Percentiles rank a stretch among this genome's conserved stretches.
These are phyloP conservation scores for Synergus itoensis DNA, from an alignment of 2,888 invertebrate species.

Conservation along the genomic window DNA sequence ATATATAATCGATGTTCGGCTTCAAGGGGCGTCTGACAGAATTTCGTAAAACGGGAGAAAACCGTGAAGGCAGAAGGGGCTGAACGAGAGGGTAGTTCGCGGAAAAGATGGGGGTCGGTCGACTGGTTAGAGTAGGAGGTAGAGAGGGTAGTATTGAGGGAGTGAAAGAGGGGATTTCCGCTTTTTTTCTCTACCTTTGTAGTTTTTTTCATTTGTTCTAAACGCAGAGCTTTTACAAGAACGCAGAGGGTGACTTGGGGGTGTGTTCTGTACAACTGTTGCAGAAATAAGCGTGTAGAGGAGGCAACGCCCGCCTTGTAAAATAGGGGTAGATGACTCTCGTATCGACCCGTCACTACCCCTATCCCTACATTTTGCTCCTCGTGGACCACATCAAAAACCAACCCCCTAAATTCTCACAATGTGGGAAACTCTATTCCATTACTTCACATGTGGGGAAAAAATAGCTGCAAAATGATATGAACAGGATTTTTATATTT, in stretches of 20 bases:
- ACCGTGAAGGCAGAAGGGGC: not conserved
- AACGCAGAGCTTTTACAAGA: constrained; percentile 22
- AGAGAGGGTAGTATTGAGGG: not conserved
- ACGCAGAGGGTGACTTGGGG: constrained; percentile 25
- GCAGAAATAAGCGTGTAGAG: constrained; percentile 25
- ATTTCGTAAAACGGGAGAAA: constrained; percentile 20
- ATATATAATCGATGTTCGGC: not conserved
- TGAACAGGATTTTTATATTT: no score
- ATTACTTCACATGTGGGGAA: no score
- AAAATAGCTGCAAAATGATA: no score
- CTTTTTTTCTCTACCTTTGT: constrained; percentile 36
- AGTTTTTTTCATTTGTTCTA: constrained; percentile 10
- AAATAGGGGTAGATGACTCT: constrained; percentile 36
- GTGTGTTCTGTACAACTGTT: constrained; percentile 37
- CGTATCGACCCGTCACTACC: constrained; percentile 38
- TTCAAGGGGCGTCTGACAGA: constrained; percentile 12
- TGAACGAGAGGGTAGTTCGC: constrained; percentile 10
- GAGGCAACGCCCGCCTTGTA: constrained; percentile 39
- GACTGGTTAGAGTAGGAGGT: not conserved
- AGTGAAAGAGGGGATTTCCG: not conserved
- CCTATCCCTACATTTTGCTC: constrained; percentile 5
- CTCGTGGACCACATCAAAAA: constrained; percentile 38
- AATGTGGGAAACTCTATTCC: no score
- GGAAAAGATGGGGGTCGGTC: not conserved
- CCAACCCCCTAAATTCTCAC: not conserved